Percentiles rank a stretch among this genome's conserved stretches.
Evolutionary conservation across 2,888 invertebrate genomes (phyloP).

Genomic region (Psococerastis gibbosa): DNA sequence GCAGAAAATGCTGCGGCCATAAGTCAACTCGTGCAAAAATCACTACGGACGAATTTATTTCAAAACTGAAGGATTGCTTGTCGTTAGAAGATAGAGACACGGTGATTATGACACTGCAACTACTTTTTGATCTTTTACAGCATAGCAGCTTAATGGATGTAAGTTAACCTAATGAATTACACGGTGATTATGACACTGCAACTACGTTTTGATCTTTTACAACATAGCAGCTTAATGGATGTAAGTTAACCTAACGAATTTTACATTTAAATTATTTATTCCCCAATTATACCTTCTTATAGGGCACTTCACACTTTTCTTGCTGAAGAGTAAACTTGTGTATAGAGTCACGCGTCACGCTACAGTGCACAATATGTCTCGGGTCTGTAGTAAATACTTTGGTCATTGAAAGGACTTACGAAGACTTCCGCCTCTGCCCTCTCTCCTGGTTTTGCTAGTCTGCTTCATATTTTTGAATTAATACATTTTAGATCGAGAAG

Average conservation of each 20-base stretch:
- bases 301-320: too few species aligned
- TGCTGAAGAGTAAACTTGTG: too few species aligned
- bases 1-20: neutral
- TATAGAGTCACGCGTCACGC: too few species aligned
- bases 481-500: neutral
- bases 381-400: too few species aligned
- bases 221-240: neutral
- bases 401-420: too few species aligned
- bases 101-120: neutral
- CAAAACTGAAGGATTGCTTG: neutral
- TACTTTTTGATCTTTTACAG: neutral
- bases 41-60: neutral
- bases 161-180: neutral
- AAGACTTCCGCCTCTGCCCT: too few species aligned
- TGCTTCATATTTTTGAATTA: neutral
- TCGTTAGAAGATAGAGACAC: neutral
- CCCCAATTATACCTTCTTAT: too few species aligned
- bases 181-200: neutral
- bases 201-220: neutral
- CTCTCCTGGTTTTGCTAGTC: too few species aligned
- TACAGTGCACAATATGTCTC: too few species aligned
- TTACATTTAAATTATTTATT: too few species aligned
- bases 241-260: neutral
- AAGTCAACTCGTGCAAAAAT: neutral
- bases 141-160: neutral